Base-by-base conservation (phyloP, 2,113 vertebrate genomes). In the Silurus meridionalis region DNA sequence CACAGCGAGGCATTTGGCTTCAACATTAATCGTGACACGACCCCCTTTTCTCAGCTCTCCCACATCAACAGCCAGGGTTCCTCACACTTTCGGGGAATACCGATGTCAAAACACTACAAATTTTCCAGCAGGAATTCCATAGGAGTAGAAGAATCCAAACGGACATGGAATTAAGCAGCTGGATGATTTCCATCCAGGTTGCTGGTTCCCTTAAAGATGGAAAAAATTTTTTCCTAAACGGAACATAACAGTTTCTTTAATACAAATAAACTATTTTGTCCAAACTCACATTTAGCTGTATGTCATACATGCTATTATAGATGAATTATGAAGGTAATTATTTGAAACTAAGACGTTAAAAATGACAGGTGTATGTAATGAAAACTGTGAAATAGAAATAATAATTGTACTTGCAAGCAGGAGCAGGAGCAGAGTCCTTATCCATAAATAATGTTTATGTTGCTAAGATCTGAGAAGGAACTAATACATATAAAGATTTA, bases 101-200 rank as follows among this genome's bases (percentile, higher is more conserved):
- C 74, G 75, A 72, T 83, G 80, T 71, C 77, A 79, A 87, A 86
- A 86, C 78, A 21, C 50, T 91, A 48, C 81, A 71, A 25, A 86
- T 88, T 89, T 89, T 91, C 85, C 78, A 81, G 80, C 84, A 66
- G 60, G 80, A 91, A 90, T 89, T 88, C 60, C 52, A 86, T 67
- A 55, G 58, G 80, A 69, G 6, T 11, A 17, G 46, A 87, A 25
- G 77, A 37, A 52, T 60, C 52, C 10, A 66, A 63, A 63, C 7
- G 15, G 77, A 55, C 50, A 80, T 0, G 2, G 8, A 53, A 7
- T 28, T 69, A 53, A 85, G 28, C 2, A 46, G 28, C 13, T 25
- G 17, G 53, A 52, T 4, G 6, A 28, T 60, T 25, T 81, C 46
- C 55, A 69, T 11, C 19, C 53, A 71, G 37, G 46, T 82, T 66